These are phyloP conservation scores for Ormyrus nitidulus DNA, from an alignment of 2,888 invertebrate species.

Conservation along the genomic window DNA sequence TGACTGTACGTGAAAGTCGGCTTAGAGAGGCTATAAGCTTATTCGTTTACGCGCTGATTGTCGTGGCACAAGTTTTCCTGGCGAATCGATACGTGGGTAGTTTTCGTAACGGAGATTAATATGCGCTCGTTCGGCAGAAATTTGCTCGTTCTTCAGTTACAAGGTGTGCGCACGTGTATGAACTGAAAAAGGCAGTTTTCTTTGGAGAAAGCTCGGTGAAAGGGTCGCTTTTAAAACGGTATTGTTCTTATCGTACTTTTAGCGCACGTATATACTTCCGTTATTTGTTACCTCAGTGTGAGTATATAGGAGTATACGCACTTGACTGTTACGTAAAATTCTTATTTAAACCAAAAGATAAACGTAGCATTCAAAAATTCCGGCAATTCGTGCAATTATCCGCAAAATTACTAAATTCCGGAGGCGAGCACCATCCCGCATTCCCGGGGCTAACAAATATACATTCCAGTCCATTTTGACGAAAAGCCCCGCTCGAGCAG, in stretches of 20 bases:
- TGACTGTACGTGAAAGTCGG: too few species aligned
- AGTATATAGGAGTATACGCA: too few species aligned
- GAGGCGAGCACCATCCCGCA: neutral
- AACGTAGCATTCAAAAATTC: too few species aligned
- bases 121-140: neutral
- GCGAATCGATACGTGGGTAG: constrained; percentile 3
- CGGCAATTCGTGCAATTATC: too few species aligned
- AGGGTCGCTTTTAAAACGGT: too few species aligned
- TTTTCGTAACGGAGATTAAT: neutral
- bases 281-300: too few species aligned
- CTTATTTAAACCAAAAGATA: too few species aligned
- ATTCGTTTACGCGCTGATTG: constrained; percentile 43
- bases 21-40: neutral
- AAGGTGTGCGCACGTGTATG: too few species aligned
- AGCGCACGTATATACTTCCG: too few species aligned
- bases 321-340: too few species aligned
- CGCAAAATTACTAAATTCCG: neutral
- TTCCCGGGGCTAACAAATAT: neutral
- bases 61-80: neutral
- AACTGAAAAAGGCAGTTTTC: neutral
- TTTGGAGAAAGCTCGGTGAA: too few species aligned
- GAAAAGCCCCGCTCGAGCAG: neutral
- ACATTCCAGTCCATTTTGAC: constrained; percentile 13
- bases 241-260: too few species aligned
- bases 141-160: neutral